Evolutionary conservation across 1,140 invertebrate species (phyloP).

Genomic region (Drosophila varians): DNA sequence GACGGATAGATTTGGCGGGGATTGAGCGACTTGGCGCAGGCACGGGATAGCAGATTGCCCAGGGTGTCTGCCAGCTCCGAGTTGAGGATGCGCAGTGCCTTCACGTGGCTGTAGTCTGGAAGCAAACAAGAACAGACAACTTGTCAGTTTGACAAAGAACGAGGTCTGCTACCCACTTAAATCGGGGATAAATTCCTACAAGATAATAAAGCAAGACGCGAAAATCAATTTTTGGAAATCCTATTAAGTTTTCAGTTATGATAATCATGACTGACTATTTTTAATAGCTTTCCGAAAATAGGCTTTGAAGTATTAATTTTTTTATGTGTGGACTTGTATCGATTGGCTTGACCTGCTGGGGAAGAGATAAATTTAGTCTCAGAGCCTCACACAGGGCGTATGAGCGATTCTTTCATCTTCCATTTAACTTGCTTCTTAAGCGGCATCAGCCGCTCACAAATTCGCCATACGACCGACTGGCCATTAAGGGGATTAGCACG

Average conservation of each 20-base stretch:
- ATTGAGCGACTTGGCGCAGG: conserved; percentile 91
- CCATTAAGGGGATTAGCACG: conserved; percentile 50
- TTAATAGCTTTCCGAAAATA: neutral
- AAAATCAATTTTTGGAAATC: neutral
- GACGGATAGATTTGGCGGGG: conserved; percentile 89
- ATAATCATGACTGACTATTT: neutral
- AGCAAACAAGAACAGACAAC: neutral
- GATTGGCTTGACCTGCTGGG: neutral
- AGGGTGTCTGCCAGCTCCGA: conserved; percentile 96
- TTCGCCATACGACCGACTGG: conserved; percentile 11
- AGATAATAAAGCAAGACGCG: neutral
- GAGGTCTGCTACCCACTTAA: too few relatives aligned
- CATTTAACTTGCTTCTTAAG: conserved; percentile 5
- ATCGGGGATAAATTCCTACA: neutral
- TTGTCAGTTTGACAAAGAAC: conserved; percentile 12
- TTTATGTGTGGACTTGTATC: neutral
- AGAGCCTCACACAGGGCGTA: neutral
- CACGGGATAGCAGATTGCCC: conserved; percentile 95
- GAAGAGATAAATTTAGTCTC: neutral
- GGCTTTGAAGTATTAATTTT: neutral
- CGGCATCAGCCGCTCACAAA: conserved; percentile 30
- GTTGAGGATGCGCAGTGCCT: conserved; percentile 92
- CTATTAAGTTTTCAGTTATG: neutral
- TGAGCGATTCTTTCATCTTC: conserved; percentile 27
- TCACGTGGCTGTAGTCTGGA: conserved; percentile 93